These are phyloP conservation scores for Operophtera brumata DNA, from an alignment of 2,888 invertebrate genomes.

Conservation along the genomic window DNA sequence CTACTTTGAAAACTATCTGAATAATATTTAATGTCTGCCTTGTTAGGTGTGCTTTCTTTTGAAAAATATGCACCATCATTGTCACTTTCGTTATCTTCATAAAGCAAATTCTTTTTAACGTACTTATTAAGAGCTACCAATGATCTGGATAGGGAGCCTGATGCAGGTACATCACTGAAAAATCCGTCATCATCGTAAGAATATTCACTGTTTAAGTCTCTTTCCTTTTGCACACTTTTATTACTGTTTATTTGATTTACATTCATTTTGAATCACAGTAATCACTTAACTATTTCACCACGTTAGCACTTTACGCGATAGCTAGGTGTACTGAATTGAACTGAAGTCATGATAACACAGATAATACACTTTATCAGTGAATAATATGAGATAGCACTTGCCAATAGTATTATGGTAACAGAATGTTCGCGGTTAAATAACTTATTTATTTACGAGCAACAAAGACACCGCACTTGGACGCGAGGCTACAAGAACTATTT, in stretches of 20 bases:
- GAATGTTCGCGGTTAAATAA: constrained; percentile 32
- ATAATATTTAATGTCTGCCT: constrained; percentile 63
- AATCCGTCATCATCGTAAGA: constrained; percentile 65
- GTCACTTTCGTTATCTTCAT: constrained; percentile 55
- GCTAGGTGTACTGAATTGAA: constrained; percentile 45
- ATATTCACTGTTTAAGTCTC: constrained; percentile 35
- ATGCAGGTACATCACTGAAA: constrained; percentile 62
- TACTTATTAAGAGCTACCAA: constrained; percentile 69
- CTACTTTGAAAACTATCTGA: constrained; percentile 61
- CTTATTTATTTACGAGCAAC: constrained; percentile 42
- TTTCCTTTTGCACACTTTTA: constrained; percentile 27
- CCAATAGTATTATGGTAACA: constrained; percentile 44
- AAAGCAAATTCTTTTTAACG: constrained; percentile 69
- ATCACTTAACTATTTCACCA: constrained; percentile 31
- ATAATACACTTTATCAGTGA: constrained; percentile 55
- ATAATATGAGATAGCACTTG: constrained; percentile 54
- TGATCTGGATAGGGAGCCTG: constrained; percentile 67
- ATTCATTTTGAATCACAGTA: constrained; percentile 46
- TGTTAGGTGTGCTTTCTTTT: constrained; percentile 69
- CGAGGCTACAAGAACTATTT: constrained; percentile 62
- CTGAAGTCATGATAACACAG: constrained; percentile 51
- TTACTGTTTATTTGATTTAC: constrained; percentile 34
- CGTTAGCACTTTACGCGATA: constrained; percentile 46
- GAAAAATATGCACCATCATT: constrained; percentile 68
- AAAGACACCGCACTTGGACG: constrained; percentile 52